Conservation (phyloP, 2,888 invertebrate species). For the Muscina levida region DNA sequence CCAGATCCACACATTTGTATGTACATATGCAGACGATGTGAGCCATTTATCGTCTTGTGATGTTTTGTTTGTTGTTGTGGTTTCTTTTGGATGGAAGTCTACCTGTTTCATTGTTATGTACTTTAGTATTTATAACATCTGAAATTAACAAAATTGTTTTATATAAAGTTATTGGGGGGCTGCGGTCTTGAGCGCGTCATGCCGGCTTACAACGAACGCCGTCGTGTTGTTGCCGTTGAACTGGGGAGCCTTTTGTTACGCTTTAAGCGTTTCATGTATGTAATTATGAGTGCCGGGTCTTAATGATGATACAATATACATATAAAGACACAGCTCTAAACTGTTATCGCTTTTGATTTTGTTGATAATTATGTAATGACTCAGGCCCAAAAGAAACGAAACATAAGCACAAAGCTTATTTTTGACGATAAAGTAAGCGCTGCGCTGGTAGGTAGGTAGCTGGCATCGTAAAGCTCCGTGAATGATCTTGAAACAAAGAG, state of each 20-base stretch:
- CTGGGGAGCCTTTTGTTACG: slow-evolving; percentile 59
- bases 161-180: slow-evolving; percentile 19
- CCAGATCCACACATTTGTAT: too few species aligned
- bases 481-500: too few species aligned
- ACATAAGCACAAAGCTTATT: too few species aligned
- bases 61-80: background rate
- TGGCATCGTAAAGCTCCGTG: too few species aligned
- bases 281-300: slow-evolving; percentile 52
- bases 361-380: background rate
- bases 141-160: slow-evolving; percentile 2
- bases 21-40: too few species aligned
- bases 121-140: slow-evolving; percentile 7
- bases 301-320: slow-evolving; percentile 58
- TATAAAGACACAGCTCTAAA: background rate
- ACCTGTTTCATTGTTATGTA: slow-evolving; percentile 12
- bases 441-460: too few species aligned
- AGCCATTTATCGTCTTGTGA: background rate
- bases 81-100: background rate
- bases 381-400: background rate
- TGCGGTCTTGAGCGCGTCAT: background rate
- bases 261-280: slow-evolving; percentile 60
- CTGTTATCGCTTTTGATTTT: slow-evolving; percentile 33
- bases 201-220: background rate
- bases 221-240: background rate
- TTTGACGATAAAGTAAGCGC: too few species aligned